A percentile compares a stretch with the other conserved stretches of the same genome.
Evolutionary conservation across 2,113 vertebrate genomes (phyloP).

Genomic region (Myrmophylax atrothorax): DNA sequence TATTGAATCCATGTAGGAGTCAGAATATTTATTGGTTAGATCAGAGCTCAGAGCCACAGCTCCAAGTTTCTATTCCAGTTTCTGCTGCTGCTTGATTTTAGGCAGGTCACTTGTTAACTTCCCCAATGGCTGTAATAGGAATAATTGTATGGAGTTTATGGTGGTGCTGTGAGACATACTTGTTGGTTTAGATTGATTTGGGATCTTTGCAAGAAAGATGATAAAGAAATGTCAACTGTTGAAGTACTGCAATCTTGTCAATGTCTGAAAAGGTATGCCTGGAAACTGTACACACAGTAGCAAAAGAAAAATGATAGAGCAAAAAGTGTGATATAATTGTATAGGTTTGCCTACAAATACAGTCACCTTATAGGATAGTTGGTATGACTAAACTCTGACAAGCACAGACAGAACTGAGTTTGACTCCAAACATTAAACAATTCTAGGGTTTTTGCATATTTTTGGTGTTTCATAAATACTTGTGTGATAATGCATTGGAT

Average conservation of each 20-base stretch:
- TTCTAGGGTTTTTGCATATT: background rate
- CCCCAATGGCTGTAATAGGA: background rate
- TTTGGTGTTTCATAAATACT: background rate
- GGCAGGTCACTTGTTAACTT: background rate
- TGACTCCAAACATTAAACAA: background rate
- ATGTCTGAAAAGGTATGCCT: background rate
- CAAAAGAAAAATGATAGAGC: background rate
- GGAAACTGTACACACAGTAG: background rate
- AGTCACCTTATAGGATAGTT: background rate
- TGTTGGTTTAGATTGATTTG: background rate
- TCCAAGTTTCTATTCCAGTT: background rate
- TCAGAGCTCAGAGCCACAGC: background rate
- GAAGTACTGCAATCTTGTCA: background rate
- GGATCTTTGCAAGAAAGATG: background rate
- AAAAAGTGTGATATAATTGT: background rate
- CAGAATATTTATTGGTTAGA: background rate
- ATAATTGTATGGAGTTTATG: background rate
- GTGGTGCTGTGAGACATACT: background rate
- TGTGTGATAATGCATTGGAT: background rate
- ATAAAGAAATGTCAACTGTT: background rate
- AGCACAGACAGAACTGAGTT: background rate
- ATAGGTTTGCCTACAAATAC: background rate
- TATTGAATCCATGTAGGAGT: background rate
- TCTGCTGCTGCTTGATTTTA: background rate
- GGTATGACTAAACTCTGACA: background rate